Conservation (phyloP, 35 echinoderm and acorn worm species). For the Acanthaster planci region DNA sequence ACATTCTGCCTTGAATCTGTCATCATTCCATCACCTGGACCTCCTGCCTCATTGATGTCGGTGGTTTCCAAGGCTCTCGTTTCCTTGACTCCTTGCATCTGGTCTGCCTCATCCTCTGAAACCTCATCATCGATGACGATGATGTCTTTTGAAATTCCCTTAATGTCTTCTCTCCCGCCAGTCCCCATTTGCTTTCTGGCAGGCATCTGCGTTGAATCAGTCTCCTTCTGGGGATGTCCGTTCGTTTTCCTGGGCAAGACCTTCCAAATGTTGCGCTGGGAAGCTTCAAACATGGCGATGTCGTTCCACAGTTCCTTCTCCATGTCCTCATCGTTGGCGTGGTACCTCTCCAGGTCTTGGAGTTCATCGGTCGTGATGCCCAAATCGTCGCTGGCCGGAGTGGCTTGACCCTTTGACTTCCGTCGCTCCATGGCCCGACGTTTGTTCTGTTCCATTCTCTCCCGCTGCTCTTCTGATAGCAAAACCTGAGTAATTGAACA, state of each 20-base stretch:
- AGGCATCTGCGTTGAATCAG: background rate
- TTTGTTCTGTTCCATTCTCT: conserved; percentile 59
- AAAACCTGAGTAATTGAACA: background rate
- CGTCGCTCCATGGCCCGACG: conserved; percentile 50
- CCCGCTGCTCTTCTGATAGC: conserved; percentile 51
- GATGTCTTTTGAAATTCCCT: background rate
- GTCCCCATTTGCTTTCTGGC: background rate
- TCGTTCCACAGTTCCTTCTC: conserved; percentile 63
- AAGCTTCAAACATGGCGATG: conserved; percentile 1
- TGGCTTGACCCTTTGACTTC: conserved; percentile 8
- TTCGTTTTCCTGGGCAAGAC: background rate
- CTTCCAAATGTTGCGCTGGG: conserved; percentile 10
- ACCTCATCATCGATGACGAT: too few species aligned
- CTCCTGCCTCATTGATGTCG: background rate
- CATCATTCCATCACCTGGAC: background rate
- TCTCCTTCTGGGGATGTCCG: background rate
- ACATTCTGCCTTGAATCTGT: background rate
- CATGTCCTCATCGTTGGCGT: conserved; percentile 50
- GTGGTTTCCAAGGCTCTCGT: too few species aligned
- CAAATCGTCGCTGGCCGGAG: background rate
- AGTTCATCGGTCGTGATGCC: background rate
- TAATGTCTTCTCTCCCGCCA: background rate
- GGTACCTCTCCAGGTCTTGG: background rate
- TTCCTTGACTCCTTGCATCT: background rate
- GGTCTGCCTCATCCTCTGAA: too few species aligned